Base-by-base conservation (phyloP, 2,888 invertebrate species). In the Dexiosoma caninum region DNA sequence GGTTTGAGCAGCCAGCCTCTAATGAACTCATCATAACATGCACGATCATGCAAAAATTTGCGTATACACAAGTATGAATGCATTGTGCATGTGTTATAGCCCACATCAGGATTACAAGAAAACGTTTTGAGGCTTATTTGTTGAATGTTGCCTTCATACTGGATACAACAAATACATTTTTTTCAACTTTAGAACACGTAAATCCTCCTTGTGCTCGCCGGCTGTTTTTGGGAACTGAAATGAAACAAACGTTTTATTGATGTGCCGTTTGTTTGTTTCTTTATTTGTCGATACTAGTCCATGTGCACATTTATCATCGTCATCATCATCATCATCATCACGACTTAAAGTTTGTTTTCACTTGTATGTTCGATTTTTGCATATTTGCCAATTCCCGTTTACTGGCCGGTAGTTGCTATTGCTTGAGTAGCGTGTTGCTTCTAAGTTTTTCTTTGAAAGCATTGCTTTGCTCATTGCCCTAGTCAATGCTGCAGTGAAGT, bases 81-180 rank as follows among this genome's bases (percentile, higher is more conserved):
- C 57, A n/a, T 53, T 51, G 40, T 21, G 9, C 44, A 27, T 23
- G 16, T 14, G 62, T 55, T 30, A 44, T 44, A 60, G 19, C 35
- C 12, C 42, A 64, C 66, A 59, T 42, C 57, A 40, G 55, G 46
- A 49, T 64, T 60, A 75, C 44, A 70, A 62, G 49, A 35, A 64
- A 62, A 70, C 64, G 72, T 44, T 77, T 67, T 69, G 2, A 42
- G 72, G 81, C 64, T 59, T 81, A 72, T 72, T 77, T 72, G 76
- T 23, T 66, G 10, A 72, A 71, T 62, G 30, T 51, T 57, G 70
- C 64, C 64, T 66, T 23, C n/a, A 23, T 42, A 23, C 37, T 57
- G 62, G 35, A 62, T 69, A 42, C 46, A 55, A 55, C 62, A 77
- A 77, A 55, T 66, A 64, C 49, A 14, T 75, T 70, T 51, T 32